Conservation (phyloP, 2,797 vertebrate species). For the Alcedo quadribrachys region DNA sequence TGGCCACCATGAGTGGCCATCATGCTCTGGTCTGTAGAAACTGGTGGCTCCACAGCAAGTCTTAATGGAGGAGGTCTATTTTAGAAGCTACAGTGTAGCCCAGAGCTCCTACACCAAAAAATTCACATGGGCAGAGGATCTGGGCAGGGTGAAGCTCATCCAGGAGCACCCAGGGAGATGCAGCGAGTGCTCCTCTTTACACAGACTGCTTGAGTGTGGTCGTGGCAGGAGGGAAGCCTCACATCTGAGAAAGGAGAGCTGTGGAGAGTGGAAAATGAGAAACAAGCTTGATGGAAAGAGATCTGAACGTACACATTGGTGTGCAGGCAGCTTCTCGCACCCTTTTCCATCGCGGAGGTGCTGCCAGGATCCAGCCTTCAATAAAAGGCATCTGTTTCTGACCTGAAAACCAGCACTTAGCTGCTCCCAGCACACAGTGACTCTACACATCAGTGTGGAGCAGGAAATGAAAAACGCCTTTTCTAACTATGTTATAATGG, state of each 20-base stretch:
- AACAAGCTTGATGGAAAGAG: background rate
- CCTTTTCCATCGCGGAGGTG: background rate
- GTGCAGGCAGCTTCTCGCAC: background rate
- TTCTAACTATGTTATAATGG: conserved; percentile 50
- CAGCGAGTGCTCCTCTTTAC: background rate
- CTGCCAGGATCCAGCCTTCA: conserved; percentile 14
- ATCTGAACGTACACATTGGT: fast-evolving
- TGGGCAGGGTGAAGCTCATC: background rate
- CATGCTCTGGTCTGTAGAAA: background rate
- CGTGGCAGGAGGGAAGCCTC: background rate
- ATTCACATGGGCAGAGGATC: background rate
- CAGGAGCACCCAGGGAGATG: background rate
- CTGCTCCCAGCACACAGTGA: conserved; percentile 17
- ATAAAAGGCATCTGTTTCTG: conserved; percentile 40
- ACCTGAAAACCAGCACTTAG: conserved; percentile 21
- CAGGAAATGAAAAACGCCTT: conserved; percentile 56
- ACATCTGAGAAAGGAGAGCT: background rate
- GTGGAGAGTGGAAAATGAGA: background rate
- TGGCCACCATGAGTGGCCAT: background rate
- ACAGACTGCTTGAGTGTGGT: fast-evolving
- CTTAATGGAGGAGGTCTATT: background rate
- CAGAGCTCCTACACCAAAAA: background rate
- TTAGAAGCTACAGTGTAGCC: background rate
- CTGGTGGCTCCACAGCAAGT: fast-evolving
- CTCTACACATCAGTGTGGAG: conserved; percentile 9